A percentile compares a stretch with the other conserved stretches of the same genome.
Conservation (phyloP, 2,113 vertebrate species). For the Ornithorhynchus anatinus region DNA sequence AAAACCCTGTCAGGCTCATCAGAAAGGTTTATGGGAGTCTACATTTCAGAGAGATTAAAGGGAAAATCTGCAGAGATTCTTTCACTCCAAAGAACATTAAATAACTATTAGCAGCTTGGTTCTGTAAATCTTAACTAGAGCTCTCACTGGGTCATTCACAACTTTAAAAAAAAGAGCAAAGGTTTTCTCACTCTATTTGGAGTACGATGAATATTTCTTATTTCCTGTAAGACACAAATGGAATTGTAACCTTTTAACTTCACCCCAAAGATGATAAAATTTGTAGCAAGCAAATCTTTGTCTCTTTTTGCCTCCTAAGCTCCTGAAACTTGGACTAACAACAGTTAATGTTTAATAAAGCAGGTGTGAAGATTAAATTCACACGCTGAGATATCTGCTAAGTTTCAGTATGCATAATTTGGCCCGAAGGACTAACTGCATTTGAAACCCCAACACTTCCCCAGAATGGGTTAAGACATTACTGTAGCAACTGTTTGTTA, state of each 20-base stretch:
- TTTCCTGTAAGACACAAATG: slow-evolving; percentile 65
- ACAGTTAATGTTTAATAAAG: slow-evolving; percentile 21
- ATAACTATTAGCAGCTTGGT: slow-evolving; percentile 79
- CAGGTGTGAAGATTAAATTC: slow-evolving; percentile 16
- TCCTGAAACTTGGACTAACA: slow-evolving; percentile 8
- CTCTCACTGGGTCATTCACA: slow-evolving; percentile 79
- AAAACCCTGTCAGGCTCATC: slow-evolving; percentile 77
- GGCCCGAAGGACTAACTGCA: neutral
- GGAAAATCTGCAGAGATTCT: slow-evolving; percentile 76
- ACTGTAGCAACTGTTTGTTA: too few species aligned
- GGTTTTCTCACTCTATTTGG: slow-evolving; percentile 74
- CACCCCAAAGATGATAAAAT: slow-evolving; percentile 65
- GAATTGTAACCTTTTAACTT: slow-evolving; percentile 64
- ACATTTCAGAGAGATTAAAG: slow-evolving; percentile 80
- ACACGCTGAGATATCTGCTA: neutral
- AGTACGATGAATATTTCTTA: slow-evolving; percentile 79
- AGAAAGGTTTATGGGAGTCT: slow-evolving; percentile 78
- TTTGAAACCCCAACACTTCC: neutral
- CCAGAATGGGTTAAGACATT: too few species aligned
- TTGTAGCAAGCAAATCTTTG: slow-evolving; percentile 48
- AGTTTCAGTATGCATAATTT: neutral
- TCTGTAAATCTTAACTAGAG: slow-evolving; percentile 76
- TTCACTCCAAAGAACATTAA: slow-evolving; percentile 80
- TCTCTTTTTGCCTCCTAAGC: slow-evolving; percentile 25
- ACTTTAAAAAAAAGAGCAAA: slow-evolving; percentile 71